phyloP scores from a whole-genome alignment of 1,140 invertebrate genomes.

The Pinna nobilis region DNA sequence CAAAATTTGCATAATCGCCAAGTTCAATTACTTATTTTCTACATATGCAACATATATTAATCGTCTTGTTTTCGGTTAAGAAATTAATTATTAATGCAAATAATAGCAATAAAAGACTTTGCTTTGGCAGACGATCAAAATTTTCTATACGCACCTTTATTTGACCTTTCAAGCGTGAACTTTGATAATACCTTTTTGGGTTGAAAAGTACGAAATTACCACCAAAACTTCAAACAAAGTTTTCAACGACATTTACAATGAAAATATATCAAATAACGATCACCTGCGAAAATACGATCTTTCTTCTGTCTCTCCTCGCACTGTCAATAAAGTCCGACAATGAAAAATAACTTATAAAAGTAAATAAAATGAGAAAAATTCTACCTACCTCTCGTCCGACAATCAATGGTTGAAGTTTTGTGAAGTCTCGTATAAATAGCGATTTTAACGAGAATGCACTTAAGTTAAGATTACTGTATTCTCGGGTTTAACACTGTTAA shows the following conservation, averaged over 20 bases:
- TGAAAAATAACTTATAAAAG: background rate
- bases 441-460: background rate
- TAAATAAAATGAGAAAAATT: background rate
- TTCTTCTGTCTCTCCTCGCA: background rate
- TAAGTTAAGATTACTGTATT: background rate
- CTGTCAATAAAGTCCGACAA: background rate
- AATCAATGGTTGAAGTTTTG: background rate
- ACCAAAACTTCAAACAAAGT: constrained; percentile 25
- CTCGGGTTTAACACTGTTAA: background rate
- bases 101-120: constrained; percentile 9
- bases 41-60: background rate
- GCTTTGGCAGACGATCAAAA: constrained; percentile 33
- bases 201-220: constrained; percentile 55
- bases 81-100: background rate
- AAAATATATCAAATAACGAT: background rate
- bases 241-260: too few species aligned
- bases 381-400: background rate
- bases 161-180: constrained; percentile 33
- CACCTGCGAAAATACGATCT: background rate
- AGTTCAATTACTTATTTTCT: background rate
- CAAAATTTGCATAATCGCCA: background rate
- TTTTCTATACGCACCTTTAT: constrained; percentile 20
- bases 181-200: constrained; percentile 50
- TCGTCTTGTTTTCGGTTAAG: background rate
- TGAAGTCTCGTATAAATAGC: background rate